These are phyloP conservation scores for Halcyon chelicuti DNA, from an alignment of 2,797 vertebrate species.

Conservation along the genomic window DNA sequence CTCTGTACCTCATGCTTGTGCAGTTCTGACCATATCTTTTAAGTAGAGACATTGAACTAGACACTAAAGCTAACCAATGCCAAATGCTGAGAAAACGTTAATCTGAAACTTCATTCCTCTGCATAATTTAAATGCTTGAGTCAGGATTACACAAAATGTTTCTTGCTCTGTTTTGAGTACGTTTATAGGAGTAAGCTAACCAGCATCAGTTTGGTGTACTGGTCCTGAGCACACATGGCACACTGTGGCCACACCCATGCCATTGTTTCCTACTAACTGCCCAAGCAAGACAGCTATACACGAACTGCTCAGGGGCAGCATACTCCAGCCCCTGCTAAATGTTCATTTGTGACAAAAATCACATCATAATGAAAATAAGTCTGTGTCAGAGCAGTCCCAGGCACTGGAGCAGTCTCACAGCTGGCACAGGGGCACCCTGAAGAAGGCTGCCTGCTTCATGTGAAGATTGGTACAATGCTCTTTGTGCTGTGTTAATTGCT, in stretches of 20 bases:
- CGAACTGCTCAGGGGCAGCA: not conserved
- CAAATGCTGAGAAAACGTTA: not conserved
- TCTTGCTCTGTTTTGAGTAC: not conserved
- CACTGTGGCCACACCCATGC: not conserved
- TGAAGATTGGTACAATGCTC: not conserved
- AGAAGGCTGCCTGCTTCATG: fast-evolving
- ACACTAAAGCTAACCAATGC: not conserved
- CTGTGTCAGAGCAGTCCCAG: no score
- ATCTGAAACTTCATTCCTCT: not conserved
- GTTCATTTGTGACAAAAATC: not conserved
- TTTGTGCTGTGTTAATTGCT: not conserved
- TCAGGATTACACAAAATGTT: not conserved
- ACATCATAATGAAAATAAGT: not conserved
- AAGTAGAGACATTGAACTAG: not conserved
- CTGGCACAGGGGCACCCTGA: not conserved
- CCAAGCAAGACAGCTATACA: not conserved
- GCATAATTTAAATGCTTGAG: not conserved
- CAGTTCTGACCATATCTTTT: not conserved
- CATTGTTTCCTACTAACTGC: not conserved
- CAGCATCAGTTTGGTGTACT: fast-evolving
- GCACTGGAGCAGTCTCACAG: not conserved
- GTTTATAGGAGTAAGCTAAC: not conserved
- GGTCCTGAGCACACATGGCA: not conserved
- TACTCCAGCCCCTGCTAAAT: not conserved
- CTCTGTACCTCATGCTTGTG: fast-evolving